Evolutionary conservation across 2,888 invertebrate species (phyloP), one percentile per base, ranked within the genome.

Genomic region (Branchellion lobata): DNA sequence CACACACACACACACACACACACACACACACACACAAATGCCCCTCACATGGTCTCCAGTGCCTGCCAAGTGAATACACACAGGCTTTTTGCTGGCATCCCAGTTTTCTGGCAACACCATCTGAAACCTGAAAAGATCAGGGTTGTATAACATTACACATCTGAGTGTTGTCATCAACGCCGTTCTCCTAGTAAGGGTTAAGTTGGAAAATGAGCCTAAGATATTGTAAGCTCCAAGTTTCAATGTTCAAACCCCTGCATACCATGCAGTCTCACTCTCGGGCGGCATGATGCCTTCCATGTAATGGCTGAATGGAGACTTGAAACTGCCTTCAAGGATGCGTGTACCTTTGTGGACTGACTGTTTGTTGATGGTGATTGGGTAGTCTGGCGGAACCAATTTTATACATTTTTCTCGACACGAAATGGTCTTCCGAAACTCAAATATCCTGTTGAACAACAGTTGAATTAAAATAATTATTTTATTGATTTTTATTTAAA

Each of bases 21-120:
- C 40, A 40, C 40, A 40, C 5, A 5, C 40, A 40, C 40, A 14
- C 5, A 14, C 40, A 40, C 40, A 5, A 8, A 8, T 14, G 21
- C 31, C 24, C 73, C 91, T 90, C 90, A 95, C 95, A 90, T 99
- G 98, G 81, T 99, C 98, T 69, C 98, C 99, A 65, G 99, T 99
- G 40, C 97, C 97, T 36, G 98, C 97, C 83, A 98, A 90, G 86
- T 98, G 97, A 82, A 99, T 90, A 87, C 96, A 96, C 53, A 97
- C 90, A 27, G 89, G 88, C 80, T 85, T 85, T 34, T 84, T 79
- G 89, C 80, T 90, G 18, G 90, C 90, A 78, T 86, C 88, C 95
- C 96, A 96, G 84, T 91, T 91, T 36, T 91, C 89, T 0, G 96
- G 96, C 83, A 96, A 86, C 51, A 96, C 86, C 81, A 93, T 90